A percentile compares a stretch with the other conserved stretches of the same genome.
These are phyloP conservation scores for Panagrolaimus sp. DNA, from an alignment of 1,140 invertebrate species.

Conservation along the genomic window DNA sequence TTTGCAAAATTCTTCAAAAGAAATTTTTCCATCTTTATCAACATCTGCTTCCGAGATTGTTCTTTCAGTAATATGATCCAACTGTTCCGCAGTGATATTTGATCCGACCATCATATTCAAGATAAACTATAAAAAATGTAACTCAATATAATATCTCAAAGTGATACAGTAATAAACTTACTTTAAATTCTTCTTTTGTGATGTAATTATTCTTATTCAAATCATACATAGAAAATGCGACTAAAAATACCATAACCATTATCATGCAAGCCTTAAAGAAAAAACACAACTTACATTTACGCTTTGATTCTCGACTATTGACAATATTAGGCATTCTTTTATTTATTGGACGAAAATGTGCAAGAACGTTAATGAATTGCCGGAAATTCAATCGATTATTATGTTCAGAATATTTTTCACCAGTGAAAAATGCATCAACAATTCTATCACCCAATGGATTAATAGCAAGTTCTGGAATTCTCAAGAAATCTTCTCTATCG, in stretches of 20 bases:
- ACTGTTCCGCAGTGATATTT: constrained; percentile 75
- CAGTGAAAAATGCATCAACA: constrained; percentile 88
- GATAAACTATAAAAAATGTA: no score
- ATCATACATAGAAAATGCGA: constrained; percentile 99
- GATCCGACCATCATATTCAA: constrained; percentile 98
- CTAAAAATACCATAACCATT: constrained; percentile 69
- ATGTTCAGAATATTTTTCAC: constrained; percentile 30
- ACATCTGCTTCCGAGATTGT: constrained; percentile 63
- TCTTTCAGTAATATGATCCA: constrained; percentile 64
- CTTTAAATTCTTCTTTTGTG: constrained; percentile 88
- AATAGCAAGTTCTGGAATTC: constrained; percentile 84
- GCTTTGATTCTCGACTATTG: constrained; percentile 86
- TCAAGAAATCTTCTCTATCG: constrained; percentile 85
- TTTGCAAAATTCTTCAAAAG: constrained; percentile 63
- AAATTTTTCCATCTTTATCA: constrained; percentile 63
- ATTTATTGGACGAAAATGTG: constrained; percentile 88
- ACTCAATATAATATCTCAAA: no score
- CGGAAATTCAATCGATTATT: constrained; percentile 78
- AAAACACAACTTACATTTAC: constrained; percentile 73
- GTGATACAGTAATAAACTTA: no score
- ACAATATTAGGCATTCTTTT: constrained; percentile 80
- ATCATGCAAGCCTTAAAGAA: no score
- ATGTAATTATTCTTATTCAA: constrained; percentile 95
- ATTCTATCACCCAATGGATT: constrained; percentile 94
- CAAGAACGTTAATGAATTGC: constrained; percentile 92